phyloP scores from a whole-genome alignment of 1,140 invertebrate species.

The Mamestra configurata region DNA sequence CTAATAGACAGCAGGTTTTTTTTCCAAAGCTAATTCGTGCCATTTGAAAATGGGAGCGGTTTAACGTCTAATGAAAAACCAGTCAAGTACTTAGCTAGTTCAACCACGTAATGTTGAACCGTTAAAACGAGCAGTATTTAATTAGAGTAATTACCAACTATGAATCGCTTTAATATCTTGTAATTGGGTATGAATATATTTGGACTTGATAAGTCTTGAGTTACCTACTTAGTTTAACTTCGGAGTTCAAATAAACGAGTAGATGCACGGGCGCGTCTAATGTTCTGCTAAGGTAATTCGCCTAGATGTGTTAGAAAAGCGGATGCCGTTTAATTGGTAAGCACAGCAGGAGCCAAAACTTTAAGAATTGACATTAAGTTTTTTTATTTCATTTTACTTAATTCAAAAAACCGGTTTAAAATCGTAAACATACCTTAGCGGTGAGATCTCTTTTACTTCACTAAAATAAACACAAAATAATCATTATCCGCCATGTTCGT shows the following conservation, averaged over 20 bases:
- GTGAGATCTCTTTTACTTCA: too few species aligned
- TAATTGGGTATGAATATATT: slow-evolving; percentile 19
- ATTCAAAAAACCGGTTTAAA: too few species aligned
- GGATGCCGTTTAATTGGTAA: too few species aligned
- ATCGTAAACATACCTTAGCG: too few species aligned
- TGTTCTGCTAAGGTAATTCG: too few species aligned
- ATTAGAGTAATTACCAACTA: slow-evolving; percentile 17
- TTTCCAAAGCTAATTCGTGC: not conserved
- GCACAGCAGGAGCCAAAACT: too few species aligned
- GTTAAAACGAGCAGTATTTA: not conserved
- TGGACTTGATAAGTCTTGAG: not conserved
- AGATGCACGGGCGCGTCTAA: not conserved
- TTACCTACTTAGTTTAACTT: not conserved
- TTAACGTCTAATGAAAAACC: not conserved
- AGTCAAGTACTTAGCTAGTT: not conserved
- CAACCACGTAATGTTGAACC: not conserved
- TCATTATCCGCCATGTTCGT: too few species aligned
- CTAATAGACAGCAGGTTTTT: not conserved
- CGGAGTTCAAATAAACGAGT: not conserved
- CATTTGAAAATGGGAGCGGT: slow-evolving; percentile 1
- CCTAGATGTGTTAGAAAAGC: too few species aligned
- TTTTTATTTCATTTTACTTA: too few species aligned
- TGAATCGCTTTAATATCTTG: slow-evolving; percentile 5
- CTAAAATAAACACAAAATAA: too few species aligned
- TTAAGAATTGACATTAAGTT: too few species aligned